phyloP scores from a whole-genome alignment of 2,888 invertebrate species.

The Spilosoma lubricipeda region DNA sequence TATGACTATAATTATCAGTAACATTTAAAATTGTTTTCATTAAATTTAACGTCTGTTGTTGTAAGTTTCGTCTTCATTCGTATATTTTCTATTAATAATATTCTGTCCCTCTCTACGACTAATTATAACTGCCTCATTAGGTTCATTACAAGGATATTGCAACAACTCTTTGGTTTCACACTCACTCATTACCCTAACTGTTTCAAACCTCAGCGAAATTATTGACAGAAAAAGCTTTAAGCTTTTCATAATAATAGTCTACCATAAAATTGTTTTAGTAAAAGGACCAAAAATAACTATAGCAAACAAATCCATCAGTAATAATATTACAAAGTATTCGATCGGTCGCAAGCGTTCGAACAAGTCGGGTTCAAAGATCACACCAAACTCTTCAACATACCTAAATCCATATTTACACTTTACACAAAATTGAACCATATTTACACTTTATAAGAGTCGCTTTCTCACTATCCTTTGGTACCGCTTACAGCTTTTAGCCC shows the following conservation, averaged over 20 bases:
- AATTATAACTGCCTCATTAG: slow-evolving; percentile 47
- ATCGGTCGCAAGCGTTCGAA: slow-evolving; percentile 16
- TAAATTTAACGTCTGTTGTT: slow-evolving; percentile 11
- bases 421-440: slow-evolving; percentile 65
- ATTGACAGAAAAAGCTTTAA: neutral
- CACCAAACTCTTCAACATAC: slow-evolving; percentile 56
- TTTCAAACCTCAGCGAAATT: slow-evolving; percentile 16
- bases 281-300: neutral
- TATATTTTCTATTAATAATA: slow-evolving; percentile 13
- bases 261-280: neutral
- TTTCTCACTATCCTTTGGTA: slow-evolving; percentile 61
- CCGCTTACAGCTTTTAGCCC: slow-evolving; percentile 53
- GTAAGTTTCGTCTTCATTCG: slow-evolving; percentile 1
- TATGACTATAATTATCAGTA: slow-evolving; percentile 27
- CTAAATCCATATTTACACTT: slow-evolving; percentile 70
- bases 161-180: slow-evolving; percentile 81
- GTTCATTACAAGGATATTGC: slow-evolving; percentile 59
- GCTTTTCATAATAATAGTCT: neutral
- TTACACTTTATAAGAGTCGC: slow-evolving; percentile 72
- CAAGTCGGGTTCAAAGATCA: slow-evolving; percentile 51
- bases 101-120: slow-evolving; percentile 34
- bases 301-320: slow-evolving; percentile 6
- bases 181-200: slow-evolving; percentile 50
- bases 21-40: slow-evolving; percentile 14
- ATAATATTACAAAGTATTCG: neutral